phyloP scores from a whole-genome alignment of 2,797 vertebrate genomes.

The Helarctos malayanus region DNA sequence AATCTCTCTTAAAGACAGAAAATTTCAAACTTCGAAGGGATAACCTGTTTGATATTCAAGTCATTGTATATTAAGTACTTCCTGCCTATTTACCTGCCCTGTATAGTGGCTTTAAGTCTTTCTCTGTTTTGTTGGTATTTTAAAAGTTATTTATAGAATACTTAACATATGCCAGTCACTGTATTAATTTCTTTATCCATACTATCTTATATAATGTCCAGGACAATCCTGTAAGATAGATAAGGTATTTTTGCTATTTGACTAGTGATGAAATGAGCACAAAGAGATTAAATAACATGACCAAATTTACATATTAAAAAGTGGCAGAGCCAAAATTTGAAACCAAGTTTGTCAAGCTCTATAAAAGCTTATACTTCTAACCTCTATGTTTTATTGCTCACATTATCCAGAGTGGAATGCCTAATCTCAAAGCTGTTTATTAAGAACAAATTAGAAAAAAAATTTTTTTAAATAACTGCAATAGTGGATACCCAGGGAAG shows the following conservation, averaged over 20 bases:
- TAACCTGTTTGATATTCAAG: not conserved
- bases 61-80: not conserved
- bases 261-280: not conserved
- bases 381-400: not conserved
- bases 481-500: not conserved
- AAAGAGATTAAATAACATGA: not conserved
- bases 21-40: not conserved
- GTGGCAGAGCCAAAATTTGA: not conserved
- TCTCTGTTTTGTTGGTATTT: not conserved
- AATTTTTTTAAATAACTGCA: not conserved
- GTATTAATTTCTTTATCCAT: slow-evolving; percentile 4
- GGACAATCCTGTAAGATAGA: slow-evolving; percentile 6
- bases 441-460: slow-evolving; percentile 37
- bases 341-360: slow-evolving; percentile 20
- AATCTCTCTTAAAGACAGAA: not conserved
- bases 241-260: not conserved
- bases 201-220: not conserved
- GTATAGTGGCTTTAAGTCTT: not conserved
- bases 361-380: not conserved
- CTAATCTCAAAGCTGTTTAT: not conserved
- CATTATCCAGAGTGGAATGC: not conserved
- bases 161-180: not conserved
- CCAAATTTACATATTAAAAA: slow-evolving; percentile 33
- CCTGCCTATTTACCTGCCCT: not conserved
- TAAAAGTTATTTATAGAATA: not conserved